Percentiles rank a stretch among this genome's conserved stretches.
These are phyloP conservation scores for Scomber colias DNA, from an alignment of 2,113 vertebrate genomes.

Conservation along the genomic window DNA sequence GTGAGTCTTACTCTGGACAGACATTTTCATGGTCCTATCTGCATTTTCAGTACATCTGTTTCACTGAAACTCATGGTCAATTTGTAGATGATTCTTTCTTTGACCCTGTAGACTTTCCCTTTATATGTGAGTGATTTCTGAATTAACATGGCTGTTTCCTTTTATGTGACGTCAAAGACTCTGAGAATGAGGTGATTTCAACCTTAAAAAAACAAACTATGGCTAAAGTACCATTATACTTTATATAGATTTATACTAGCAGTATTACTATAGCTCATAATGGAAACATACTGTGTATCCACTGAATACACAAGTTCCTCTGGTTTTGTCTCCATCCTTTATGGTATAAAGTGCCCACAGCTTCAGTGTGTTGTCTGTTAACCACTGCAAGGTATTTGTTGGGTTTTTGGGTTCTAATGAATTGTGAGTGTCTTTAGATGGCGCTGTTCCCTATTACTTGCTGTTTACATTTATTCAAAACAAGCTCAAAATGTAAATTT, in stretches of 20 bases:
- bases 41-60: background rate
- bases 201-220: background rate
- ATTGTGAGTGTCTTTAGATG: constrained; percentile 29
- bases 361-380: constrained; percentile 3
- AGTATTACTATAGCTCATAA: background rate
- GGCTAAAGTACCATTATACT: background rate
- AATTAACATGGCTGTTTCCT: background rate
- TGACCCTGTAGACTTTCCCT: too few species aligned
- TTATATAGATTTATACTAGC: background rate
- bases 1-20: constrained; percentile 41
- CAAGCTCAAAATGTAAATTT: background rate
- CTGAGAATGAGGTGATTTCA: background rate
- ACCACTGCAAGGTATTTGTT: background rate
- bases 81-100: background rate
- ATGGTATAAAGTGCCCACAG: background rate
- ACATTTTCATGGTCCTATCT: constrained; percentile 40
- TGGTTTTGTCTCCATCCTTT: background rate
- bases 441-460: constrained; percentile 11
- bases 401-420: background rate
- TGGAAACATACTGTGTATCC: constrained; percentile 8
- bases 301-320: background rate
- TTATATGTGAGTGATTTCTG: background rate
- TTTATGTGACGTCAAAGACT: background rate
- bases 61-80: background rate
- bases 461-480: background rate